Percentiles rank a stretch among this genome's conserved stretches.
phyloP scores from a whole-genome alignment of 2,113 vertebrate species.

The Mastomys natalensis region DNA sequence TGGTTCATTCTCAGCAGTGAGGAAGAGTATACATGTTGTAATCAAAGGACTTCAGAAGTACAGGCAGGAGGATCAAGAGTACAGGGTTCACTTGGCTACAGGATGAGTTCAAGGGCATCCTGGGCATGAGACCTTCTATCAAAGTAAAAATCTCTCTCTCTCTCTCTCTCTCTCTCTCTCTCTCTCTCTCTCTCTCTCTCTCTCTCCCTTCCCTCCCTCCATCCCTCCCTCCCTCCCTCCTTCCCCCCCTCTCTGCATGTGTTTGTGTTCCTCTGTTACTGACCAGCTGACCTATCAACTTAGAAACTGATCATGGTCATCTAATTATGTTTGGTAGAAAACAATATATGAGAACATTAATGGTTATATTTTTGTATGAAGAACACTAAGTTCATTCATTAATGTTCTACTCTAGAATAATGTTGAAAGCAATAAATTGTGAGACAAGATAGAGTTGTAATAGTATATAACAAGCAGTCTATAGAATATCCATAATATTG shows the following conservation, averaged over 20 bases:
- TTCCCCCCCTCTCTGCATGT: neutral
- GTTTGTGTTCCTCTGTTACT: neutral
- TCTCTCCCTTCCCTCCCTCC: neutral
- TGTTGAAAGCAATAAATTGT: conserved; percentile 56
- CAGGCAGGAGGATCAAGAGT: neutral
- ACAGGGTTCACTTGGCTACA: no score
- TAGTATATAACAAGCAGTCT: neutral
- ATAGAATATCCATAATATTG: neutral
- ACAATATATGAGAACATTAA: neutral
- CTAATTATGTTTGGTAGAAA: neutral
- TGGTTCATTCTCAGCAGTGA: neutral
- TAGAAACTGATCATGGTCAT: conserved; percentile 7
- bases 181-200: neutral
- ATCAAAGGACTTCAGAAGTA: neutral
- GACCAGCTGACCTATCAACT: neutral
- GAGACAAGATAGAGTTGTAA: conserved; percentile 10
- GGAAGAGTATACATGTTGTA: neutral
- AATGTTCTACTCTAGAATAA: neutral
- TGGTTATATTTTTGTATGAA: conserved; percentile 5
- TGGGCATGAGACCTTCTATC: neutral
- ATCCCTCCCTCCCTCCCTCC: neutral
- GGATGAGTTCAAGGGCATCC: neutral
- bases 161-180: neutral
- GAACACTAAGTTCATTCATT: no score
- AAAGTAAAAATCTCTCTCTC: neutral